Conservation (phyloP, 2,113 vertebrate genomes). For the Hemibagrus wyckioides region DNA sequence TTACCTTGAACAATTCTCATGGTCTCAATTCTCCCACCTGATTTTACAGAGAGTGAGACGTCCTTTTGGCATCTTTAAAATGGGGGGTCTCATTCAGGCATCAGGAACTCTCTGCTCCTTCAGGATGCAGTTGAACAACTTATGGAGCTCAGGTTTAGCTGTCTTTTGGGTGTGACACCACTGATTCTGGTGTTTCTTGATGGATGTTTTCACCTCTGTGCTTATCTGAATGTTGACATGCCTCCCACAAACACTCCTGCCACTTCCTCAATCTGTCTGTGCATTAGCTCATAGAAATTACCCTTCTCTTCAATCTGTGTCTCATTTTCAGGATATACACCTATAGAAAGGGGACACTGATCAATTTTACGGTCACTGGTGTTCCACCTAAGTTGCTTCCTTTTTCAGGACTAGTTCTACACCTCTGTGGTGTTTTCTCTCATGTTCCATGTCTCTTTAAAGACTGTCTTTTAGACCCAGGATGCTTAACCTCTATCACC, state of each 20-base stretch:
- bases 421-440: background rate
- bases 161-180: background rate
- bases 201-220: background rate
- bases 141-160: background rate
- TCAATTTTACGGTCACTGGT: background rate
- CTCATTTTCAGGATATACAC: background rate
- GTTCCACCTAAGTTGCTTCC: background rate
- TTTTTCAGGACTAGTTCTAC: background rate
- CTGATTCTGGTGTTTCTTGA: background rate
- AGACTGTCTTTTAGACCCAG: background rate
- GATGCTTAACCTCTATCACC: too few relatives aligned
- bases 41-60: background rate
- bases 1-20: too few relatives aligned
- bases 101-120: background rate
- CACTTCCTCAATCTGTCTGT: background rate
- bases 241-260: background rate
- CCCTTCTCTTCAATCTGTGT: background rate
- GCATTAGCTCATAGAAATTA: background rate
- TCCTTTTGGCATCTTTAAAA: background rate
- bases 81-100: background rate
- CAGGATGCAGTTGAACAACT: background rate
- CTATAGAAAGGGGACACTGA: background rate
- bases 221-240: background rate
- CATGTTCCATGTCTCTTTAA: background rate
- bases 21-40: too few relatives aligned